Evolutionary conservation across 2,888 invertebrate genomes (phyloP).

Genomic region (Helleia helle): DNA sequence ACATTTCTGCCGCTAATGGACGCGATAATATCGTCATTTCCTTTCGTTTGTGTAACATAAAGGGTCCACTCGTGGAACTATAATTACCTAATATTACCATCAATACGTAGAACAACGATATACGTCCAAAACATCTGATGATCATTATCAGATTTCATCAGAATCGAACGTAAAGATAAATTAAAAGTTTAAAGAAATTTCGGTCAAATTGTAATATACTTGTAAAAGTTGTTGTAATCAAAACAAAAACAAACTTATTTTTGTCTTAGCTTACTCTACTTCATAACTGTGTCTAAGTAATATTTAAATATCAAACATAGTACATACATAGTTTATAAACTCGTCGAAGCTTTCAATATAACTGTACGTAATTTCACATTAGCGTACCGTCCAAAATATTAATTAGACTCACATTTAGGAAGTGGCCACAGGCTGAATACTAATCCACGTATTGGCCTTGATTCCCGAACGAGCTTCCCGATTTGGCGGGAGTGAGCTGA

Average conservation of each 20-base stretch:
- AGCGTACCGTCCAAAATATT: constrained; percentile 42
- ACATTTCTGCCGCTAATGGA: constrained; percentile 17
- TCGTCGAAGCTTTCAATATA: constrained; percentile 19
- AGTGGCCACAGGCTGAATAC: constrained; percentile 49
- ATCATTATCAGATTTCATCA: too few relatives aligned
- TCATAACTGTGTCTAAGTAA: too few relatives aligned
- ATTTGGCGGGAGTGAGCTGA: constrained; percentile 60
- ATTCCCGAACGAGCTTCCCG: constrained; percentile 63
- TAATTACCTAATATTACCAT: constrained; percentile 1
- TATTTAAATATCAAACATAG: too few relatives aligned
- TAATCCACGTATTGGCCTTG: constrained; percentile 60
- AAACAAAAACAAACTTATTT: too few relatives aligned
- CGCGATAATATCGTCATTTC: constrained; percentile 21
- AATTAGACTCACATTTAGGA: constrained; percentile 53
- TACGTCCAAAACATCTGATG: too few relatives aligned
- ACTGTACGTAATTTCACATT: constrained; percentile 36
- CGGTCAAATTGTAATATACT: too few relatives aligned
- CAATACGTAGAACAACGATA: background rate
- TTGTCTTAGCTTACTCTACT: too few relatives aligned
- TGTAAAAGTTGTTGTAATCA: too few relatives aligned
- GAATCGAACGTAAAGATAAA: too few relatives aligned
- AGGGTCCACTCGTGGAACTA: constrained; percentile 7
- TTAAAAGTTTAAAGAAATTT: too few relatives aligned
- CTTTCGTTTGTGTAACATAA: constrained; percentile 16
- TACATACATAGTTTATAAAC: too few relatives aligned